phyloP scores from a whole-genome alignment of 2,888 invertebrate species.

The Drosophila cognata region DNA sequence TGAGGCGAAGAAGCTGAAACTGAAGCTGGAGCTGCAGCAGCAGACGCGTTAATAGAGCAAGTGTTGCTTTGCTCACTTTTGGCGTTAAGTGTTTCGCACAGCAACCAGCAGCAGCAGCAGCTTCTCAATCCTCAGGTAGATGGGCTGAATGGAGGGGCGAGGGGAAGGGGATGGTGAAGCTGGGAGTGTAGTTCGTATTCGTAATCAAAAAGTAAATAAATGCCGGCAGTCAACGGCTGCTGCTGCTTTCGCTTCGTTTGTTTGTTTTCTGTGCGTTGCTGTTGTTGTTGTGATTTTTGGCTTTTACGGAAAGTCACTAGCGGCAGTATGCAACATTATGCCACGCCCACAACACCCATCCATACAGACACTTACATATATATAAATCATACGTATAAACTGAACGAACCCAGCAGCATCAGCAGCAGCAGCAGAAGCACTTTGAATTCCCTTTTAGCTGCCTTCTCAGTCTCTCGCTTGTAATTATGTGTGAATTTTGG shows the following conservation, averaged over 20 bases:
- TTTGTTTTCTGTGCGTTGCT: conserved; percentile 58
- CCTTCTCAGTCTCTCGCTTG: conserved; percentile 42
- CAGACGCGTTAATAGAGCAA: conserved; percentile 78
- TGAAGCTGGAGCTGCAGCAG: conserved; percentile 3
- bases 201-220: conserved; percentile 78
- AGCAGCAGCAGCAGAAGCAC: conserved; percentile 18
- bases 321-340: conserved; percentile 28
- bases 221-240: conserved; percentile 53
- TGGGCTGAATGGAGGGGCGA: too few species aligned
- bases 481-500: conserved; percentile 78
- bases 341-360: conserved; percentile 73
- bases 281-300: conserved; percentile 31
- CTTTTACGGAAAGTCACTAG: conserved; percentile 63
- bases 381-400: conserved; percentile 57
- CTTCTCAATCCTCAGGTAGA: conserved; percentile 2
- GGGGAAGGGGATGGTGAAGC: not conserved
- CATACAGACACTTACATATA: not conserved
- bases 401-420: conserved; percentile 3
- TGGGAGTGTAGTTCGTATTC: conserved; percentile 21
- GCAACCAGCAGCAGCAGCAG: conserved; percentile 37
- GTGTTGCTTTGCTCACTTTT: conserved; percentile 84
- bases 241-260: conserved; percentile 60
- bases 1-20: not conserved
- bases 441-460: conserved; percentile 11
- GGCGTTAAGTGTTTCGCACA: conserved; percentile 84